Conservation (phyloP, 2,888 invertebrate species). For the Mechanitis messenoides region DNA sequence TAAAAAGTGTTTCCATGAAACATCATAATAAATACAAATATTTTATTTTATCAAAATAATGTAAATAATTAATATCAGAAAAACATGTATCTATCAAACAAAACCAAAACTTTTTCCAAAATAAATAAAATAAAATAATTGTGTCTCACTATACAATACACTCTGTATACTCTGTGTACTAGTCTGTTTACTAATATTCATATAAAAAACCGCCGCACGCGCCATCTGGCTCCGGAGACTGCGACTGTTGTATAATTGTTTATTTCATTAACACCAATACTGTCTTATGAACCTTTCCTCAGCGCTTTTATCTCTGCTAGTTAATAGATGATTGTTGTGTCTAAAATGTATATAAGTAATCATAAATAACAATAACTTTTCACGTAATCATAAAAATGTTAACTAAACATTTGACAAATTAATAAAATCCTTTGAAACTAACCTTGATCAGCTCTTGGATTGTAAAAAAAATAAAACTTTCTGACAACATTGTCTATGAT, state of each 20-base stretch:
- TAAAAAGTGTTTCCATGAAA: too few species aligned
- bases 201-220: constrained; percentile 56
- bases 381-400: too few species aligned
- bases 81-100: too few species aligned
- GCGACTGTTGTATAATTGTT: constrained; percentile 62
- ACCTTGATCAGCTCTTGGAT: too few species aligned
- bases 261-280: constrained; percentile 46
- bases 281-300: constrained; percentile 30
- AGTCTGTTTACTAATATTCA: constrained; percentile 66
- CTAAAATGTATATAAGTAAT: neutral
- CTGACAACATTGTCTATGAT: too few species aligned
- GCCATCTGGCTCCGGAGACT: constrained; percentile 59
- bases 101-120: too few species aligned
- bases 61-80: too few species aligned
- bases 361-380: neutral
- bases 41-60: too few species aligned
- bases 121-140: neutral
- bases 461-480: too few species aligned
- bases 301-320: constrained; percentile 23
- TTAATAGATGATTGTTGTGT: constrained; percentile 3
- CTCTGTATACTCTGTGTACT: constrained; percentile 46
- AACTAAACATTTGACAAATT: too few species aligned
- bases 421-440: too few species aligned
- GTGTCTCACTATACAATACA: constrained; percentile 30
- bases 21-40: too few species aligned